Evolutionary conservation across 2,113 vertebrate genomes (phyloP).

Genomic region (Paramisgurnus dabryanus): DNA sequence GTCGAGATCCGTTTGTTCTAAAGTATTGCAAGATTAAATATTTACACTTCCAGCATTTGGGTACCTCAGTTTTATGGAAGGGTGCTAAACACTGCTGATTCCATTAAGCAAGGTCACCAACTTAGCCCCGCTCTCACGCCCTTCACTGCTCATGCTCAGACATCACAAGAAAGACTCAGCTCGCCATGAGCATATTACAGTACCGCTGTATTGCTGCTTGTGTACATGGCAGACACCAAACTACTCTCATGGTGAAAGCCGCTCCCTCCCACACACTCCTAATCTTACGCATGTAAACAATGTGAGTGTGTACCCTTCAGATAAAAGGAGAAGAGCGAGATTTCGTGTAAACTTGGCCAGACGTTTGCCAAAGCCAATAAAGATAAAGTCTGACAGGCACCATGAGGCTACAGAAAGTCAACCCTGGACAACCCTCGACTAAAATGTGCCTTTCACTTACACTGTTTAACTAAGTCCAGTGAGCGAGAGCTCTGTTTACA

Average conservation of each 20-base stretch:
- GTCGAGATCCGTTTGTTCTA: constrained; percentile 59
- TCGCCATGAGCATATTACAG: constrained; percentile 27
- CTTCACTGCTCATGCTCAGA: constrained; percentile 42
- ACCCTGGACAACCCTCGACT: constrained; percentile 66
- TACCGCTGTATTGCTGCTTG: constrained; percentile 26
- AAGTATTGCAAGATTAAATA: constrained; percentile 65
- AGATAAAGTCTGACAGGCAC: constrained; percentile 84
- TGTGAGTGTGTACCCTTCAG: constrained; percentile 75
- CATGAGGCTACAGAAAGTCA: constrained; percentile 69
- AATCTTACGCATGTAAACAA: constrained; percentile 75
- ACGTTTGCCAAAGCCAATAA: constrained; percentile 91
- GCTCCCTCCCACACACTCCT: constrained; percentile 33
- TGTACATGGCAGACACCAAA: constrained; percentile 25
- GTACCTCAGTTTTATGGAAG: constrained; percentile 57
- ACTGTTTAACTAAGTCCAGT: constrained; percentile 63
- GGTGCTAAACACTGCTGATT: constrained; percentile 56
- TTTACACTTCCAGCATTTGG: constrained; percentile 62
- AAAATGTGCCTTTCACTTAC: constrained; percentile 59
- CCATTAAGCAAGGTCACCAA: constrained; percentile 59
- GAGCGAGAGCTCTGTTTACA: constrained; percentile 61
- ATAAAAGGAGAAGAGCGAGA: constrained; percentile 78
- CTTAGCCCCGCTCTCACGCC: constrained; percentile 52
- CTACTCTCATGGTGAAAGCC: constrained; percentile 34
- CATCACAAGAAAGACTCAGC: constrained; percentile 41
- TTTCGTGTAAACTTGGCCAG: constrained; percentile 78